Evolutionary conservation across 2,888 invertebrate species (phyloP).

Genomic region (Pyrocoelia pectoralis): DNA sequence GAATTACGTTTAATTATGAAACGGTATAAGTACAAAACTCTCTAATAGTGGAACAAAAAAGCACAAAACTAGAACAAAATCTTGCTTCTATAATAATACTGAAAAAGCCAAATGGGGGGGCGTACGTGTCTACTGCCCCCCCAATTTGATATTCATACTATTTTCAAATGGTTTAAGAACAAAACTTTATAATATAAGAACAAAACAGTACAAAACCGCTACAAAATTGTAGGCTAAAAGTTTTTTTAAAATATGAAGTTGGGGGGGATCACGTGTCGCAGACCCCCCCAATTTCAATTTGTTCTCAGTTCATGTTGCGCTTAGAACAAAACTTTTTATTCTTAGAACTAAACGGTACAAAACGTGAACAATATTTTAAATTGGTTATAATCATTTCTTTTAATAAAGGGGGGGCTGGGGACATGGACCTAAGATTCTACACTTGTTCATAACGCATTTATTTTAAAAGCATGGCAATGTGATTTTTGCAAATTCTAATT

Average conservation of each 20-base stretch:
- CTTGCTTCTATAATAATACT: not conserved
- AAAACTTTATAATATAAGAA: not conserved
- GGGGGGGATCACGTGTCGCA: not conserved
- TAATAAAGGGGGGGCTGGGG: not conserved
- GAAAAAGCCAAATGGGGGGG: not conserved
- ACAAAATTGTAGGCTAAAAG: not conserved
- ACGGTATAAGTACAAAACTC: not conserved
- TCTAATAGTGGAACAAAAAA: not conserved
- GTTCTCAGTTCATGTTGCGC: not conserved
- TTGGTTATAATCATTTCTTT: not conserved
- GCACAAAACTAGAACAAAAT: conserved; percentile 1
- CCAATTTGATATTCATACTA: not conserved
- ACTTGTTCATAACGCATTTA: too few relatives aligned
- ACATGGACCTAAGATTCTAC: too few relatives aligned
- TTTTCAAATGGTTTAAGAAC: not conserved
- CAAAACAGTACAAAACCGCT: not conserved
- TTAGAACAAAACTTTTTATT: conserved; percentile 1
- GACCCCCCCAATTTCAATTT: not conserved
- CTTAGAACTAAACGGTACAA: not conserved
- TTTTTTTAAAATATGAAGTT: not conserved
- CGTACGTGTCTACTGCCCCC: not conserved
- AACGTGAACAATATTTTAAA: conserved; percentile 1
- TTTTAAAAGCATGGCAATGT: too few relatives aligned
- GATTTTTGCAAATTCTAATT: too few relatives aligned
- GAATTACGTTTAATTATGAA: not conserved